Evolutionary conservation across 2,888 invertebrate species (phyloP).

Genomic region (Apantesis nais): DNA sequence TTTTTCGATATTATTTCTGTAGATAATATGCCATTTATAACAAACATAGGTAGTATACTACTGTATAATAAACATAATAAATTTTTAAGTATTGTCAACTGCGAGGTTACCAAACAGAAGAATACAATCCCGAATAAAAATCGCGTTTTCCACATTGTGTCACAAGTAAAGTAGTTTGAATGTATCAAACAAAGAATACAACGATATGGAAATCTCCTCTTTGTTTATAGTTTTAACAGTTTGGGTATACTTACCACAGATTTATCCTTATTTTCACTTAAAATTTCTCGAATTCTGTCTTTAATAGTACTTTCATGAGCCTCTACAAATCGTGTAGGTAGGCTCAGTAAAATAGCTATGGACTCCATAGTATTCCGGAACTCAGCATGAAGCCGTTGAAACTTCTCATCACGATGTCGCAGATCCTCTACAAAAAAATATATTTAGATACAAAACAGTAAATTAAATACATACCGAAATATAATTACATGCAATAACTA

Average conservation of each 20-base stretch:
- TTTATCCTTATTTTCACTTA: slow-evolving; percentile 92
- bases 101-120: too few relatives aligned
- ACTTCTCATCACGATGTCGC: slow-evolving; percentile 89
- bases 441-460: background rate
- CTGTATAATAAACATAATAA: too few relatives aligned
- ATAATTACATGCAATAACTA: background rate
- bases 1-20: too few relatives aligned
- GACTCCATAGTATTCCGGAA: slow-evolving; percentile 90
- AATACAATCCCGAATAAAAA: background rate
- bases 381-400: slow-evolving; percentile 88
- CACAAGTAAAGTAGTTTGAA: too few relatives aligned
- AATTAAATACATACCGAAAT: background rate
- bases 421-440: slow-evolving; percentile 85
- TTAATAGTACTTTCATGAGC: slow-evolving; percentile 92
- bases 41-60: too few relatives aligned
- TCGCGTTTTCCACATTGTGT: background rate
- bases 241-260: slow-evolving; percentile 85
- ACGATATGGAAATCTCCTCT: background rate
- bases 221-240: background rate
- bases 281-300: slow-evolving; percentile 91
- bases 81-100: too few relatives aligned
- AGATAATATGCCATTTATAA: background rate
- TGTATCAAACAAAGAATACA: too few relatives aligned
- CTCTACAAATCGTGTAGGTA: slow-evolving; percentile 90
- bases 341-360: slow-evolving; percentile 88